phyloP scores from a whole-genome alignment of 2,113 vertebrate species.

The Calidris pugnax region DNA sequence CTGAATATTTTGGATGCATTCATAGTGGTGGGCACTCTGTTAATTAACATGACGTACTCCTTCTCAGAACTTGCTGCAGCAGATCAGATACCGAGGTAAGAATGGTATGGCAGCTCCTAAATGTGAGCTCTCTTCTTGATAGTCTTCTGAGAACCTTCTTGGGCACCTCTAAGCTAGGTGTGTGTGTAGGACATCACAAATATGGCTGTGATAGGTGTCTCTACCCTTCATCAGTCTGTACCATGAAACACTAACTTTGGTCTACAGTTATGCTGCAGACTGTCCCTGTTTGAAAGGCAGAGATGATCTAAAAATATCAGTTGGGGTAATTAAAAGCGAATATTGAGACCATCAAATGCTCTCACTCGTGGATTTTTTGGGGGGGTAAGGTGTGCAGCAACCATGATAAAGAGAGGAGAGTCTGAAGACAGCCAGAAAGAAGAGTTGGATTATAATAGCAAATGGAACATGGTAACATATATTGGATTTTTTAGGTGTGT shows the following conservation, averaged over 20 bases:
- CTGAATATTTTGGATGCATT: conserved; percentile 85
- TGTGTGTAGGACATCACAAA: not conserved
- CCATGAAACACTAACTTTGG: too few species aligned
- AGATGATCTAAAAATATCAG: not conserved
- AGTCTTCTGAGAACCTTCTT: not conserved
- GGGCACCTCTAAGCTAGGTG: not conserved
- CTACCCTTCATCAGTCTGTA: too few species aligned
- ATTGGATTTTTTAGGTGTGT: not conserved
- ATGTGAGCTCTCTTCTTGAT: not conserved
- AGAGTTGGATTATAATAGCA: not conserved
- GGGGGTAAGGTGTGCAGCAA: not conserved
- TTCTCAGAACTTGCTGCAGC: conserved; percentile 73
- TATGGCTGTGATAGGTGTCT: not conserved
- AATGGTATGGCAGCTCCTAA: not conserved
- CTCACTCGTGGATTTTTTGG: accelerated
- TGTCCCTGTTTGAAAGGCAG: not conserved
- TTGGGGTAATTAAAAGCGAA: not conserved
- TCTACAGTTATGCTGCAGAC: not conserved
- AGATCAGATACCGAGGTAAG: conserved; percentile 85
- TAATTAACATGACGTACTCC: conserved; percentile 81
- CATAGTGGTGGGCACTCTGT: conserved; percentile 81
- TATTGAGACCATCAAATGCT: not conserved
- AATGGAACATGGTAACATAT: not conserved
- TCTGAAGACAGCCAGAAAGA: not conserved
- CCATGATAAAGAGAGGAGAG: not conserved